These are phyloP conservation scores for Nemopilema nomurai DNA, from an alignment of 30 jellyfish, hydroid and myxozoan species.

Conservation along the genomic window DNA sequence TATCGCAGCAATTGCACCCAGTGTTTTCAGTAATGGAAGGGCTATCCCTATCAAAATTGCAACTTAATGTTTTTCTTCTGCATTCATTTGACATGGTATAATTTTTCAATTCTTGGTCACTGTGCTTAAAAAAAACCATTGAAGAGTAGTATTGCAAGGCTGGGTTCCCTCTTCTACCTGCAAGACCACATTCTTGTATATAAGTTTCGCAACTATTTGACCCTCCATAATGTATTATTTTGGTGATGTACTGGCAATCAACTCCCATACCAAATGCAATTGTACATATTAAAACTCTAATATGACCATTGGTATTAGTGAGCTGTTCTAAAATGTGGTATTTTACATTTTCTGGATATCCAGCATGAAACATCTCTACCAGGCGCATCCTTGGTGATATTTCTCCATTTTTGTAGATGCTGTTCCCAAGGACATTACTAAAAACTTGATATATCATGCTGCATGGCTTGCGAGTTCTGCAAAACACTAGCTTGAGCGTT, in stretches of 20 bases:
- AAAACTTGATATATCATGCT: background rate
- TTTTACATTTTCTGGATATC: slow-evolving; percentile 6
- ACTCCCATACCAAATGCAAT: background rate
- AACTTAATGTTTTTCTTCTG: too few relatives aligned
- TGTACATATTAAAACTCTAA: slow-evolving; percentile 9
- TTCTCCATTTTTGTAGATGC: background rate
- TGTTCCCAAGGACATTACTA: background rate
- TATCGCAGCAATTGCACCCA: too few relatives aligned
- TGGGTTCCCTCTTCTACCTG: too few relatives aligned
- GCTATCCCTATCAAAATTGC: too few relatives aligned
- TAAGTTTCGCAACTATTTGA: background rate
- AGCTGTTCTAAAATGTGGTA: background rate
- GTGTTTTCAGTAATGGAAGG: too few relatives aligned
- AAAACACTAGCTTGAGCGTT: background rate
- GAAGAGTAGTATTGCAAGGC: too few relatives aligned
- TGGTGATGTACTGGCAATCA: background rate
- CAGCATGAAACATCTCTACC: slow-evolving; percentile 3
- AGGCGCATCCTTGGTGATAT: background rate
- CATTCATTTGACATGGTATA: too few relatives aligned
- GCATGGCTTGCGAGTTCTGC: slow-evolving; percentile 16
- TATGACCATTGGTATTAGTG: slow-evolving; percentile 7
- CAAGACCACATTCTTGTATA: background rate
- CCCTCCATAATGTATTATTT: background rate
- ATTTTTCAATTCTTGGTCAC: too few relatives aligned
- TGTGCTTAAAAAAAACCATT: too few relatives aligned